phyloP scores from a whole-genome alignment of 2,888 invertebrate species.

The Graphium colonna region DNA sequence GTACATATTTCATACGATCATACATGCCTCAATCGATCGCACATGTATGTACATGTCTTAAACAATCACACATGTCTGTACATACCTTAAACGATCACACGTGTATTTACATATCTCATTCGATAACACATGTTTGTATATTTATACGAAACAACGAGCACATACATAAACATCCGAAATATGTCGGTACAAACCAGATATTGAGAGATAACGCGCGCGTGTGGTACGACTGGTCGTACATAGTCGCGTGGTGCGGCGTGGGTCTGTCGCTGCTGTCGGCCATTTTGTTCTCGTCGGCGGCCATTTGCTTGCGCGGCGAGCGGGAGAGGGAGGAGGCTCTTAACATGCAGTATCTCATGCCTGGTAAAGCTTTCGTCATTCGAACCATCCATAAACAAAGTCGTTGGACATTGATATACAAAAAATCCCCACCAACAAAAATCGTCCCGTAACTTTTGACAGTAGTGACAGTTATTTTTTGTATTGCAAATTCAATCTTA shows the following conservation, averaged over 20 bases:
- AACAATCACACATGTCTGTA: slow-evolving; percentile 11
- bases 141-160: too few relatives aligned
- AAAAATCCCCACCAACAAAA: too few relatives aligned
- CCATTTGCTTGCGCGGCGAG: slow-evolving; percentile 96
- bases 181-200: slow-evolving; percentile 82
- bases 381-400: too few relatives aligned
- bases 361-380: slow-evolving; percentile 81
- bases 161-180: too few relatives aligned
- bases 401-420: too few relatives aligned
- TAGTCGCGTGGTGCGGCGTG: slow-evolving; percentile 98
- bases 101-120: neutral
- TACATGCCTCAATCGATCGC: neutral
- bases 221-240: slow-evolving; percentile 98
- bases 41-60: too few relatives aligned
- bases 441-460: too few relatives aligned
- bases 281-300: slow-evolving; percentile 95
- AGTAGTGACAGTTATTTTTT: too few relatives aligned
- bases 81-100: slow-evolving; percentile 9
- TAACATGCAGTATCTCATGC: slow-evolving; percentile 99
- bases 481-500: too few relatives aligned
- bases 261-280: slow-evolving; percentile 94
- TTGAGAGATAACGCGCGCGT: slow-evolving; percentile 91
- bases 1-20: slow-evolving; percentile 12
- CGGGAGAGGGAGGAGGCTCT: slow-evolving; percentile 96
- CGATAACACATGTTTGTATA: too few relatives aligned